Percentiles rank a stretch among this genome's conserved stretches.
Conservation (phyloP, 2,888 invertebrate species). For the Hofmannophila pseudospretella region DNA sequence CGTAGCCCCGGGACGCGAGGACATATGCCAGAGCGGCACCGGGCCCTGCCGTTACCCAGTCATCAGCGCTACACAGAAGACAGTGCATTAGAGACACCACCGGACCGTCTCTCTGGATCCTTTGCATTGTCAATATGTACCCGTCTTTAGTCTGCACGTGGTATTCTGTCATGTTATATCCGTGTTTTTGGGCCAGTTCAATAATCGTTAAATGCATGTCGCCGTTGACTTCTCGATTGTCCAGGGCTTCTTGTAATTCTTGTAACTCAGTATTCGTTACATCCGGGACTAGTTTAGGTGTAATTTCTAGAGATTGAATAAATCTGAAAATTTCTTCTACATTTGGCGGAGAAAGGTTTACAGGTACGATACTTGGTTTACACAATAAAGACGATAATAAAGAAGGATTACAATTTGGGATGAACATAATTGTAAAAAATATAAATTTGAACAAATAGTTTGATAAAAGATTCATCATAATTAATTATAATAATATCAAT, state of each 20-base stretch:
- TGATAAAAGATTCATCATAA: too few relatives aligned
- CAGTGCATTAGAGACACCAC: slow-evolving; percentile 86
- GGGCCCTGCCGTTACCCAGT: slow-evolving; percentile 81
- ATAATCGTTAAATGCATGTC: slow-evolving; percentile 4
- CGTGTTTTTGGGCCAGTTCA: too few relatives aligned
- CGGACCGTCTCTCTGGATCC: slow-evolving; percentile 17
- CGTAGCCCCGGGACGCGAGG: slow-evolving; percentile 78
- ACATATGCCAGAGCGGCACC: slow-evolving; percentile 75
- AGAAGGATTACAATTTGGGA: too few relatives aligned
- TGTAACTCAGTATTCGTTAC: not conserved
- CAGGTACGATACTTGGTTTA: too few relatives aligned
- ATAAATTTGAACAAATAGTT: too few relatives aligned
- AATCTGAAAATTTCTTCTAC: not conserved
- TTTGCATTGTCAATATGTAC: too few relatives aligned
- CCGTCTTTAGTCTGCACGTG: too few relatives aligned
- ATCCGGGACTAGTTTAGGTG: not conserved
- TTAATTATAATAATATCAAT: too few relatives aligned
- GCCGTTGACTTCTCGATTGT: not conserved
- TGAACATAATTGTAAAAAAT: too few relatives aligned
- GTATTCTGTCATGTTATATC: too few relatives aligned
- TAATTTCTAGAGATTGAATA: not conserved
- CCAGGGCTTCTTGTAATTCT: not conserved
- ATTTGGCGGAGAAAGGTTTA: not conserved
- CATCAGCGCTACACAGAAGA: slow-evolving; percentile 81
- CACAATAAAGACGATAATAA: too few relatives aligned